Evolutionary conservation across 2,797 vertebrate genomes (phyloP), one percentile per base, ranked within the genome.

Genomic region (Gallirallus australis): DNA sequence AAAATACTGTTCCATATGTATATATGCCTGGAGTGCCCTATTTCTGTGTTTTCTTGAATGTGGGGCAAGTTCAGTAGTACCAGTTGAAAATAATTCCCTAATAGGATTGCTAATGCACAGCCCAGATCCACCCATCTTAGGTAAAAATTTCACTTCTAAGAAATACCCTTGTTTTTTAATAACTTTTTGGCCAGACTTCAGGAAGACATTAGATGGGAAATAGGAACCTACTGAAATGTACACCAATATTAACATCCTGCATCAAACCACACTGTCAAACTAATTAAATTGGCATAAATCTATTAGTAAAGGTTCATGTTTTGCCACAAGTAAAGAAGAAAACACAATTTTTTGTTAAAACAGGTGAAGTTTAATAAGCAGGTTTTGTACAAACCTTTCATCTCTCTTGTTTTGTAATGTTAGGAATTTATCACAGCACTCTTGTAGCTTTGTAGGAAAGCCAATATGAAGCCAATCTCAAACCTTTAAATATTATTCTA

Each of bases 51-150:
- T 91, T 0, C 0, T 69, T 84, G 30, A 86, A 93, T 84, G 56
- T 84, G 47, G 78, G 50, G 40, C 89, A 83, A 85, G 82, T 93
- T 95, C 86, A 86, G 52, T 83, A 95, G 76, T 90, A 47, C 16
- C 72, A 83, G 9, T 48, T 88, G 45, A 94, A 54, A 82, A 75
- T 66, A 80, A 78, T 78, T 89, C 65, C 37, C 16, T 39, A 35
- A 61, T 5, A 81, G 50, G 50, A 71, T 52, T 77, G 24, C 23
- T 78, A 31, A 39, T 61, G 69, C 9, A 50, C 53, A 81, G 47
- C 24, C 27, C 27, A 61, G 24, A 63, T 71, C 18, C 18, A 68
- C 9, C 28, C 7, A 14, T 21, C 40, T 90, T 88, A 61, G 33
- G 37, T 82, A 82, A 80, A 90, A 81, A 16, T 9, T 84, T 66